phyloP scores from a whole-genome alignment of 1,140 invertebrate species.

The Rhopalosiphum padi region DNA sequence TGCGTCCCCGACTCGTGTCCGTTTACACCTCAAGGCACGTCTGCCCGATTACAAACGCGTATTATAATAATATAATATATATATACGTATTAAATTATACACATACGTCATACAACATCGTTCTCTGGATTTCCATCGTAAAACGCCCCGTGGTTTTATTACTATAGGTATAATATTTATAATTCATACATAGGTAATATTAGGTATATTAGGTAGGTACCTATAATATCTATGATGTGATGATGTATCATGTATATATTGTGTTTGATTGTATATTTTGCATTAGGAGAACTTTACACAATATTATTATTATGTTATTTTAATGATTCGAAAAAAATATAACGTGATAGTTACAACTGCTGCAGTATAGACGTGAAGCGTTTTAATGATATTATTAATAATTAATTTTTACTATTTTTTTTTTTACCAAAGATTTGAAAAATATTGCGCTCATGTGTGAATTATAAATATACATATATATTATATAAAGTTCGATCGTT shows the following conservation, averaged over 20 bases:
- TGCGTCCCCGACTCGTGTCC: not conserved
- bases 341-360: not conserved
- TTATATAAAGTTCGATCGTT: not conserved
- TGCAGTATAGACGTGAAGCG: not conserved
- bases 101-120: not conserved
- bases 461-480: not conserved
- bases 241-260: not conserved
- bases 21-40: not conserved
- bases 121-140: not conserved
- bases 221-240: not conserved
- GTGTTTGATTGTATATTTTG: not conserved
- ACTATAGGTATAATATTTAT: not conserved
- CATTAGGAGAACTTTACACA: not conserved
- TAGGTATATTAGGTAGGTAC: not conserved
- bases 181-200: too few species aligned
- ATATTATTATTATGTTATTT: not conserved
- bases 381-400: not conserved
- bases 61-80: not conserved
- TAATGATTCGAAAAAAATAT: not conserved
- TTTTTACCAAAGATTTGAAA: not conserved
- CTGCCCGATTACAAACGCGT: not conserved
- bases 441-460: not conserved
- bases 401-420: not conserved
- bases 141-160: not conserved
- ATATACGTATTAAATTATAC: not conserved